Evolutionary conservation across 1,140 invertebrate genomes (phyloP).

Genomic region (Eumaeus atala): DNA sequence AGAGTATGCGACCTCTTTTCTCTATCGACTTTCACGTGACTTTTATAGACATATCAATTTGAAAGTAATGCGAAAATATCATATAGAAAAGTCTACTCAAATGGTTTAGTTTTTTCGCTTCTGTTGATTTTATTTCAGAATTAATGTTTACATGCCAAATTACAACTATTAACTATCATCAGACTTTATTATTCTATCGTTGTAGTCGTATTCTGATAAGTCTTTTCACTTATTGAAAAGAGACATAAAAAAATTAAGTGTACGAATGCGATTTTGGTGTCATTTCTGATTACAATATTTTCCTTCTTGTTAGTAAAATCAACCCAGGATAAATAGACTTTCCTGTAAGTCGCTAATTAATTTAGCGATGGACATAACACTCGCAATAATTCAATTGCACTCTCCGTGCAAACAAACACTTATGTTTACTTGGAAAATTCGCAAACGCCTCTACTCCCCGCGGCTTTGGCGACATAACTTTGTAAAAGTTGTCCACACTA

Average conservation of each 20-base stretch:
- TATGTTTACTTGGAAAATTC: constrained; percentile 12
- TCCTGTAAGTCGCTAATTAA: constrained; percentile 41
- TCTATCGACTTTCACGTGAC: constrained; percentile 24
- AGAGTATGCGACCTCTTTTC: constrained; percentile 44
- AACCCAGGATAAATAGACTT: no score
- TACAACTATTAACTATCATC: no score
- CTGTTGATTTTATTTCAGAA: no score
- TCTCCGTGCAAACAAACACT: constrained; percentile 17
- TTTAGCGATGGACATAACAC: constrained; percentile 45
- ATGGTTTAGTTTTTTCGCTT: no score
- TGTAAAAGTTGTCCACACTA: constrained; percentile 12
- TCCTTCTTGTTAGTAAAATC: no score
- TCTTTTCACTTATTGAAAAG: no score
- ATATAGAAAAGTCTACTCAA: not conserved
- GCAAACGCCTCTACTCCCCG: constrained; percentile 5
- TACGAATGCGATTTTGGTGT: no score
- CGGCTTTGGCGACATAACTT: constrained; percentile 9
- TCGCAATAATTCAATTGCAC: constrained; percentile 14
- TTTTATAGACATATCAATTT: constrained; percentile 12
- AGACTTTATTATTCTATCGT: no score
- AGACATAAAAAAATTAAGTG: no score
- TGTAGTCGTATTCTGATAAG: no score
- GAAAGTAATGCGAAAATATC: not conserved
- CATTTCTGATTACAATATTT: no score
- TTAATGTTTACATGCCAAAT: no score